Conservation (phyloP, 1,140 invertebrate species). For the Drosophila virilis region DNA sequence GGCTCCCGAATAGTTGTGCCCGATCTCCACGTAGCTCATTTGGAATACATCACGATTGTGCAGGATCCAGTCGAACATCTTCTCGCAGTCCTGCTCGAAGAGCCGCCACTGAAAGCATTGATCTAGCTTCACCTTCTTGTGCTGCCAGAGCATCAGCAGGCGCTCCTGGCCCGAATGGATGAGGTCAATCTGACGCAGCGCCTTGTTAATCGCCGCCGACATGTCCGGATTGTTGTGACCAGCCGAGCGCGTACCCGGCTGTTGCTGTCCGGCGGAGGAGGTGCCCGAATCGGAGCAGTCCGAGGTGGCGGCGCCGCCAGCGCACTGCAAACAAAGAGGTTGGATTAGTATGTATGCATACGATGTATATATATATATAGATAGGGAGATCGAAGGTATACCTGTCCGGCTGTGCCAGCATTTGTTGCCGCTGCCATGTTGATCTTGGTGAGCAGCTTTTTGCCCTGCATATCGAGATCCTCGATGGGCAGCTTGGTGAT, state of each 20-base stretch:
- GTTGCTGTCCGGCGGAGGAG: conserved; percentile 62
- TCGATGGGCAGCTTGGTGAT: conserved; percentile 97
- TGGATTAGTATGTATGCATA: background rate
- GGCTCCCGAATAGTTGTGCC: conserved; percentile 95
- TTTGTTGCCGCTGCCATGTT: conserved; percentile 54
- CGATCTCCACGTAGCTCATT: conserved; percentile 98
- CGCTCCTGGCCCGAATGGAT: conserved; percentile 95
- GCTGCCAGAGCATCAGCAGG: conserved; percentile 96
- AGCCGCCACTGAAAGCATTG: conserved; percentile 97
- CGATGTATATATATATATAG: background rate
- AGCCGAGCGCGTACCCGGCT: conserved; percentile 20
- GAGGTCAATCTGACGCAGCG: conserved; percentile 91
- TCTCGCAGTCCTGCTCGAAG: conserved; percentile 98
- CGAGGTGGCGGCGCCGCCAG: conserved; percentile 46
- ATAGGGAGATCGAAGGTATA: conserved; percentile 2
- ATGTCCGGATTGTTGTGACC: conserved; percentile 88
- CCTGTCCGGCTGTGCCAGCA: conserved; percentile 50
- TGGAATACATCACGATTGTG: conserved; percentile 97
- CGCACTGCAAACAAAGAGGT: conserved; percentile 26
- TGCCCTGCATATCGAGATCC: conserved; percentile 91
- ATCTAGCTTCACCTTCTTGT: conserved; percentile 96
- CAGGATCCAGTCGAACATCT: conserved; percentile 99
- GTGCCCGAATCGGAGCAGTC: conserved; percentile 75
- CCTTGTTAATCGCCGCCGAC: conserved; percentile 87
- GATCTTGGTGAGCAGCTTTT: conserved; percentile 80